These are phyloP conservation scores for Pseudachorutes palmiensis DNA, from an alignment of 1,140 invertebrate genomes.

Conservation along the genomic window DNA sequence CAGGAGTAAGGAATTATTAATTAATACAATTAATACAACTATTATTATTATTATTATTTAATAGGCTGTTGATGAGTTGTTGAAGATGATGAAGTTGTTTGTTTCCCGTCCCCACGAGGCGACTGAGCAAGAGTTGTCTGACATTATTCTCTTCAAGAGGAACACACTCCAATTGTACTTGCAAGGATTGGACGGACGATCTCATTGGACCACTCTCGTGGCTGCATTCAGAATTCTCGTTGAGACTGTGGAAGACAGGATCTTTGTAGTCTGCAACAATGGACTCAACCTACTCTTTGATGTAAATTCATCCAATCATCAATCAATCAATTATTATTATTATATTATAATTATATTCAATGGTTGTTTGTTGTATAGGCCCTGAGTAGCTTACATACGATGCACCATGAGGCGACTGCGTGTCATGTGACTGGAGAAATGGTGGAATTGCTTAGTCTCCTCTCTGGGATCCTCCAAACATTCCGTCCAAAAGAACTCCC, in stretches of 20 bases:
- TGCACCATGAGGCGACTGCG: slow-evolving; percentile 87
- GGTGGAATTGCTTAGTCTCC: slow-evolving; percentile 68
- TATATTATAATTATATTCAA: no score
- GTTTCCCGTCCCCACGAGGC: slow-evolving; percentile 64
- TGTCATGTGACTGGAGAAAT: slow-evolving; percentile 77
- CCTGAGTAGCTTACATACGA: slow-evolving; percentile 79
- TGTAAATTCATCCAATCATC: no score
- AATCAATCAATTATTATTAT: no score
- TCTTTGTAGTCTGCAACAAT: slow-evolving; percentile 78
- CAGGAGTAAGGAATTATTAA: no score
- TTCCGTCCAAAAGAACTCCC: slow-evolving; percentile 35
- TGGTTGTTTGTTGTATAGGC: no score
- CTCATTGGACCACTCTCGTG: slow-evolving; percentile 81
- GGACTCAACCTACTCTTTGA: slow-evolving; percentile 81
- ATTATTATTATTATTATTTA: no score
- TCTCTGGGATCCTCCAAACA: slow-evolving; percentile 41
- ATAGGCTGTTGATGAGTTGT: slow-evolving; percentile 80
- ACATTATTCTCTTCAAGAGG: slow-evolving; percentile 70
- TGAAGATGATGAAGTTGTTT: slow-evolving; percentile 78
- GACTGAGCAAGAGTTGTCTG: slow-evolving; percentile 66
- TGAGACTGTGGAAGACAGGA: slow-evolving; percentile 76
- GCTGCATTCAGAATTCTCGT: slow-evolving; percentile 76
- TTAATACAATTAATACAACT: no score
- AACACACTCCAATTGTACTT: slow-evolving; percentile 75
- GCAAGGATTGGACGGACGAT: slow-evolving; percentile 65